Base-by-base conservation (phyloP, 2,113 vertebrate genomes). In the Anhinga anhinga region DNA sequence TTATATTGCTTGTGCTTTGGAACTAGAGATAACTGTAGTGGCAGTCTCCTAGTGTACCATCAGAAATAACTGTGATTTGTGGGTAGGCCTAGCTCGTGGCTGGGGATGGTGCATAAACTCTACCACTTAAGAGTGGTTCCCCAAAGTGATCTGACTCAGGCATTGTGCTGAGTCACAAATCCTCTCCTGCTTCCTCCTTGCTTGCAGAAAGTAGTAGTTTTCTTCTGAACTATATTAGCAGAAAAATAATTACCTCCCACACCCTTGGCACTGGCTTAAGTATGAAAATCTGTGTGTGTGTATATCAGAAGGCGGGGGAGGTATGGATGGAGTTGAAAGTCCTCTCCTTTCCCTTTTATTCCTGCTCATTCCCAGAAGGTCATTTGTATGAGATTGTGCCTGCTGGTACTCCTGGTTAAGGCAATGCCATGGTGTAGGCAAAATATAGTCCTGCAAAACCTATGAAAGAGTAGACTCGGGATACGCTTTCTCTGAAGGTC, bases 81-180 rank as follows among this genome's bases (percentile, higher is more conserved):
- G 53, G 65, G 56, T 18, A 82, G 44, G 13, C 34, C 40, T 55
- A 10, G 29, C 52, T 84, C 0, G 0, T 82, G 67, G 49, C 78
- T 58, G 80, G 82, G 72, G 29, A 59, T 71, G 45, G 47, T 67
- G 50, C 79, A 71, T 50, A 74, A 96, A 49, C 62, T 78, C 66
- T 20, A 6, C n/a, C 55, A 52, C 21, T 86, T 30, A 7, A 56
- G 66, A 90, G 85, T 69, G 63, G 53, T 73, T 96, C 88, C 92
- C 90, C 95, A 72, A 78, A 93, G 59, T 27, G n/a, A 78, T 92
- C 50, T 94, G 95, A 97, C 69, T 97, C 90, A 94, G 80, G 90
- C 79, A 52, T 69, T 61, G 49, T 83, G 94, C 91, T 95, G 90
- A 95, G 77, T 92, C 93, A 94, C 94, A 90, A 55, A 83, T 74